Base-by-base conservation (phyloP, 2,888 invertebrate species). In the Congeria kusceri region DNA sequence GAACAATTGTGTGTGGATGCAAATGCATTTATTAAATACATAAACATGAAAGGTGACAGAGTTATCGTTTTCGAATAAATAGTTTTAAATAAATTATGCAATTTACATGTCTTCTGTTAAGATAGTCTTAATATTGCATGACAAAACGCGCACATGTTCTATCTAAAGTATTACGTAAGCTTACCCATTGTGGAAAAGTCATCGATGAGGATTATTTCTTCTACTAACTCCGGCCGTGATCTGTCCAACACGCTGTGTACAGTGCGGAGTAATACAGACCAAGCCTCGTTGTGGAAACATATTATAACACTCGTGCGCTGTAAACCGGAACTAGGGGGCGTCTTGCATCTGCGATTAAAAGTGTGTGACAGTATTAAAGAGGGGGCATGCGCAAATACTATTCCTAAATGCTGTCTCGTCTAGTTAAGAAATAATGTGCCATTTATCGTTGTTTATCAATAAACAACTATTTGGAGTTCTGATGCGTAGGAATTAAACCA, bases 241-340 rank as follows among this genome's bases (percentile, higher is more conserved):
- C 97, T 95, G 85, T 97, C 96, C 59, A 99, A 90, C 67, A 99
- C 96, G 0, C 97, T 97, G 90, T 97, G 96, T n/a, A 99, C 94
- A 0, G 98, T 97, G 83, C 99, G 95, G 90, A 98, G 94, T 4
- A 99, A 94, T 0, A 98, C 97, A 87, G 96, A 95, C 88, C 96
- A 96, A 89, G 98, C 98, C 94, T 99, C 99, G 94, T 99, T 99
- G 93, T 96, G 98, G 93, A 98, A 99, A 92, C 99, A 99, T 91
- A 99, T 97, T 11, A 99, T 95, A 46, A 99, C 95, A 32, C 97
- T 97, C 0, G 97, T 96, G 78, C 95, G 95, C 1, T 97, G 97
- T 70, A 98, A 94, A 86, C 95, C 94, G 0, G 28, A 4, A 4
- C 53, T 29, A 28, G 58, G 77, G 15, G 61, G 18, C 39, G 73